These are phyloP conservation scores for Typhlichthys eigenmanni DNA, from an alignment of 2,797 vertebrate species.

Conservation along the genomic window DNA sequence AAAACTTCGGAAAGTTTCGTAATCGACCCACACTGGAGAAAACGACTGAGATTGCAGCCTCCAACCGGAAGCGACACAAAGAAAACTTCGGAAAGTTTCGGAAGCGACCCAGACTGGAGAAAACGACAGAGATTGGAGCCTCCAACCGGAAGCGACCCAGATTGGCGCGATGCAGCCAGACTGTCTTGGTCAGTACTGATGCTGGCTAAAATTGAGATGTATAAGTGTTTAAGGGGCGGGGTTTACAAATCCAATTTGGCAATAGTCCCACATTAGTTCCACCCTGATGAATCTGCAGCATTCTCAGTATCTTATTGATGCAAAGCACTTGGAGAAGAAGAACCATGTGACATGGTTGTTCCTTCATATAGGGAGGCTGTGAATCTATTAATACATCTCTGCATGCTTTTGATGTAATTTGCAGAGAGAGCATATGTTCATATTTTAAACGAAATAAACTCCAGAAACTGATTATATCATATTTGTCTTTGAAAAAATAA, in stretches of 20 bases:
- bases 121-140: no score
- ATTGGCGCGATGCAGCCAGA: no score
- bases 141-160: no score
- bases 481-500: no score
- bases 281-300: slow-evolving; percentile 4
- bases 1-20: no score
- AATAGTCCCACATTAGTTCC: background rate
- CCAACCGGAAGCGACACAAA: no score
- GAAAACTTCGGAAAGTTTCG: no score
- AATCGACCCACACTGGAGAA: no score
- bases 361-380: slow-evolving; percentile 7
- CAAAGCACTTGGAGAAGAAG: background rate
- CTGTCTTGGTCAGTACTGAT: background rate
- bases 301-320: background rate
- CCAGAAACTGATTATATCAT: slow-evolving; percentile 25
- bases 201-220: no score
- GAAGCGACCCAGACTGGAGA: no score
- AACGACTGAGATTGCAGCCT: no score
- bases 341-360: background rate
- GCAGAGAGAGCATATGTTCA: slow-evolving; percentile 24
- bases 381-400: slow-evolving; percentile 2
- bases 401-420: slow-evolving; percentile 30
- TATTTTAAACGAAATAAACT: slow-evolving; percentile 24
- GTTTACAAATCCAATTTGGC: slow-evolving; percentile 10
- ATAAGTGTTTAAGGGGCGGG: no score